Conservation (phyloP, 2,888 invertebrate genomes). For the Ochlodes sylvanus region DNA sequence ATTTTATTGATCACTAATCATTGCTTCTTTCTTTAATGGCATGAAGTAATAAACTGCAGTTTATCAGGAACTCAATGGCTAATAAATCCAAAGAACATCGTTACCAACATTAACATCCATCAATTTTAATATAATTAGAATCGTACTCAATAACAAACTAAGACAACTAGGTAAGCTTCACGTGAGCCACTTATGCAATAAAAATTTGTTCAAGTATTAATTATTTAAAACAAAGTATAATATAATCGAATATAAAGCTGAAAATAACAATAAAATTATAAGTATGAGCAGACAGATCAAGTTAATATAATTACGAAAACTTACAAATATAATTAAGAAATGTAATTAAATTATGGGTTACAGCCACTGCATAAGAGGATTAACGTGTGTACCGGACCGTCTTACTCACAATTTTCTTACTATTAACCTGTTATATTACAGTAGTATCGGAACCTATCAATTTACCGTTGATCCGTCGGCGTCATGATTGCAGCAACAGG, state of each 20-base stretch:
- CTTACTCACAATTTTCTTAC: conserved; percentile 37
- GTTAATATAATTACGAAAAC: not conserved
- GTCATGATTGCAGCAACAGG: conserved; percentile 35
- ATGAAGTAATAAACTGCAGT: too few relatives aligned
- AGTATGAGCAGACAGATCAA: not conserved
- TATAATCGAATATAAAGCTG: not conserved
- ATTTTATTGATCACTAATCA: not conserved
- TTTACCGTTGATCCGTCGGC: conserved; percentile 62
- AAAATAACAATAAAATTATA: not conserved
- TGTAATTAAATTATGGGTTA: conserved; percentile 14
- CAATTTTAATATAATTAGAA: too few relatives aligned
- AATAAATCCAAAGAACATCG: too few relatives aligned
- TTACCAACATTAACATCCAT: too few relatives aligned
- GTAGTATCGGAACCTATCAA: conserved; percentile 48
- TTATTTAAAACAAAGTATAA: too few relatives aligned
- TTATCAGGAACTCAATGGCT: too few relatives aligned
- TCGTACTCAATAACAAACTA: too few relatives aligned
- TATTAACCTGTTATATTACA: conserved; percentile 42
- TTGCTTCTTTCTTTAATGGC: not conserved
- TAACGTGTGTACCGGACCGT: not conserved
- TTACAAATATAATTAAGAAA: not conserved
- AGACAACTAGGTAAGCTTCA: too few relatives aligned
- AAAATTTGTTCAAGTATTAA: too few relatives aligned
- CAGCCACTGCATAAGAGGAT: not conserved
- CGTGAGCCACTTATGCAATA: too few relatives aligned